Base-by-base conservation (phyloP, 2,113 vertebrate genomes). In the Heterocephalus glaber region DNA sequence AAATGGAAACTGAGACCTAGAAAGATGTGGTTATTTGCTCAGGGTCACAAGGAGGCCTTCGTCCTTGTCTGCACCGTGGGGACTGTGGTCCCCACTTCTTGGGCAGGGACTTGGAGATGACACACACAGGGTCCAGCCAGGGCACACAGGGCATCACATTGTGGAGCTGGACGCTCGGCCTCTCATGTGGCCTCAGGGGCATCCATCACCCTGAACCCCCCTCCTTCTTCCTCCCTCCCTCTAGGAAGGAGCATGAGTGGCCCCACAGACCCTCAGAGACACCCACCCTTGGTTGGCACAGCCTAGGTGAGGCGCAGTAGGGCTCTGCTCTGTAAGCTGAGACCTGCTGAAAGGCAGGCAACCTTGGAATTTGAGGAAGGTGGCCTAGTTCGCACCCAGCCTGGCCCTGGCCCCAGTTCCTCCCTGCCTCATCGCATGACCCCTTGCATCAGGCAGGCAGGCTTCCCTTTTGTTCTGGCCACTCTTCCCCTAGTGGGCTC, bases 361-460 rank as follows among this genome's bases (percentile, higher is more conserved):
- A 60, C 81, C 68, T 0, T 82, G 95, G 96, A 93, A 96, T 94
- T 89, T 0, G 93, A 98, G 95, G 94, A 94, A n/a, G 76, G 20
- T 82, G 96, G 72, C 96, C 97, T 77, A 88, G 81, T 96, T 93
- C 93, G 91, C 44, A 86, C 41, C 83, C 6, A 19, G 77, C 90
- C 63, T 5, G 6, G 70, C 79, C 86, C 70, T 33, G n/a, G 54
- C 54, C 77, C 68, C 89, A 28, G 61, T 56, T 66, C 47, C 5
- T 0, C 85, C 92, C 89, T 10, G 0, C 81, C 33, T 33, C 7
- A 4, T 84, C 83, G 41, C 94, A 5, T 81, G 95, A 94, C 89
- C 95, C 86, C 83, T 72, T 76, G 44, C 2, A 1, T 84, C 91
- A 89, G 72, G 41, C 72, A 76, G 90, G 28, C 61, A 61, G 24